Percentiles rank a stretch among this genome's conserved stretches.
Conservation (phyloP, 1,140 invertebrate species). For the Drosophila varians region DNA sequence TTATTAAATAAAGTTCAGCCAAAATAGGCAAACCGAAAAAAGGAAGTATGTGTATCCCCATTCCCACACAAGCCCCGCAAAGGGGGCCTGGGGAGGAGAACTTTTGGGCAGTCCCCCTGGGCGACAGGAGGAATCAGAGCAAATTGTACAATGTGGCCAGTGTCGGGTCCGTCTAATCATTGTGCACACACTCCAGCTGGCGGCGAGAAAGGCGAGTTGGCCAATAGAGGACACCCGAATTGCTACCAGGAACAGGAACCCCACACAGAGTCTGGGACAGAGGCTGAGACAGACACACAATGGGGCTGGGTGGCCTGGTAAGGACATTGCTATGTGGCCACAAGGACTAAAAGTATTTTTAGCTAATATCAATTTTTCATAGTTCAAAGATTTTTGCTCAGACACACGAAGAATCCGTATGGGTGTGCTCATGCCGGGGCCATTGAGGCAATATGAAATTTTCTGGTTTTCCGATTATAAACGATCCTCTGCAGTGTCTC, state of each 20-base stretch:
- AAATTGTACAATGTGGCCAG: slow-evolving; percentile 75
- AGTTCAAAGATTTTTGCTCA: slow-evolving; percentile 77
- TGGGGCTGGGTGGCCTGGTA: slow-evolving; percentile 22
- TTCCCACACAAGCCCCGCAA: slow-evolving; percentile 29
- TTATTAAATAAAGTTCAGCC: slow-evolving; percentile 80
- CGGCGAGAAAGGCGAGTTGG: slow-evolving; percentile 16
- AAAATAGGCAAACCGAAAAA: slow-evolving; percentile 71
- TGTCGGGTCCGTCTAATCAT: slow-evolving; percentile 73
- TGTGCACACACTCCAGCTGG: slow-evolving; percentile 76
- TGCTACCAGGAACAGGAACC: not conserved
- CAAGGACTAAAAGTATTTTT: slow-evolving; percentile 80
- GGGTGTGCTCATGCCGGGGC: slow-evolving; percentile 47
- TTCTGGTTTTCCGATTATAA: slow-evolving; percentile 80
- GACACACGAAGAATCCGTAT: slow-evolving; percentile 19
- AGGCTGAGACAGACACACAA: slow-evolving; percentile 29
- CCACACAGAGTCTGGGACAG: not conserved
- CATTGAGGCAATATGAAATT: slow-evolving; percentile 72
- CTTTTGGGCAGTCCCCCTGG: slow-evolving; percentile 20
- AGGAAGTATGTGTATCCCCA: slow-evolving; percentile 31
- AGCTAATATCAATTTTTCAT: slow-evolving; percentile 83
- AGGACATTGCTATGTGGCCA: slow-evolving; percentile 41
- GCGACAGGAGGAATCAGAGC: slow-evolving; percentile 59
- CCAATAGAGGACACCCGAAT: not conserved
- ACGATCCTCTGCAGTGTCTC: slow-evolving; percentile 69
- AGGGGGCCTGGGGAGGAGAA: too few relatives aligned